Percentiles rank a stretch among this genome's conserved stretches.
phyloP scores from a whole-genome alignment of 1,140 invertebrate genomes.

The Pseudomyrmex dendroicus region DNA sequence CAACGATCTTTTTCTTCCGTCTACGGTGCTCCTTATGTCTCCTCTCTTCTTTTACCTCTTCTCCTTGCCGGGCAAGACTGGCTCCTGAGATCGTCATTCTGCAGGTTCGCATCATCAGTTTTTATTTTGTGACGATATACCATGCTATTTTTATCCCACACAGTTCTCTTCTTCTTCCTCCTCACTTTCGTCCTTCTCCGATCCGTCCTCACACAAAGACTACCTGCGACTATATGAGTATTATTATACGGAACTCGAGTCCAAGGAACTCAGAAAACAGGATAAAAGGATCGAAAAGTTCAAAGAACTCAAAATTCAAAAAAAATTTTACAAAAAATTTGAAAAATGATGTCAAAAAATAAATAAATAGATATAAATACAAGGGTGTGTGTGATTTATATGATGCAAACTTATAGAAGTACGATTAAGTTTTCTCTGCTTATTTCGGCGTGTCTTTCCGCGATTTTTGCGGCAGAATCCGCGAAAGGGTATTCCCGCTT shows the following conservation, averaged over 20 bases:
- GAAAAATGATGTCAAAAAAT: no score
- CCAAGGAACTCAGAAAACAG: conserved; percentile 7
- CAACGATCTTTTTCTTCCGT: conserved; percentile 27
- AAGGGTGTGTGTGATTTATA: no score
- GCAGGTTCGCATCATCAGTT: conserved; percentile 66
- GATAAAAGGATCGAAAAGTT: background rate
- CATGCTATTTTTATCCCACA: conserved; percentile 67
- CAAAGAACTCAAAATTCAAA: background rate
- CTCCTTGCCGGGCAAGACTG: conserved; percentile 47
- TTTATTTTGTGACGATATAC: conserved; percentile 65
- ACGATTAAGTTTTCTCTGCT: conserved; percentile 3
- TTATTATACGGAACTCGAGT: conserved; percentile 45
- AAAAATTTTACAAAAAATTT: no score
- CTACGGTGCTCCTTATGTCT: conserved; percentile 16
- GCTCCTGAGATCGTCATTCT: conserved; percentile 65
- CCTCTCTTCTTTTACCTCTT: conserved; percentile 42
- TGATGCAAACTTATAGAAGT: background rate
- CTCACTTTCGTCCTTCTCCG: conserved; percentile 39
- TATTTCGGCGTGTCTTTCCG: background rate
- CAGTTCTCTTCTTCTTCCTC: conserved; percentile 24
- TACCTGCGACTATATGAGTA: conserved; percentile 25
- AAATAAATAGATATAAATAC: no score
- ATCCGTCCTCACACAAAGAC: conserved; percentile 3
- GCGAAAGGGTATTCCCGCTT: conserved; percentile 10
- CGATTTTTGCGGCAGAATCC: background rate